Base-by-base conservation (phyloP, 2,888 invertebrate genomes). In the Dasysyrphus tricinctus region DNA sequence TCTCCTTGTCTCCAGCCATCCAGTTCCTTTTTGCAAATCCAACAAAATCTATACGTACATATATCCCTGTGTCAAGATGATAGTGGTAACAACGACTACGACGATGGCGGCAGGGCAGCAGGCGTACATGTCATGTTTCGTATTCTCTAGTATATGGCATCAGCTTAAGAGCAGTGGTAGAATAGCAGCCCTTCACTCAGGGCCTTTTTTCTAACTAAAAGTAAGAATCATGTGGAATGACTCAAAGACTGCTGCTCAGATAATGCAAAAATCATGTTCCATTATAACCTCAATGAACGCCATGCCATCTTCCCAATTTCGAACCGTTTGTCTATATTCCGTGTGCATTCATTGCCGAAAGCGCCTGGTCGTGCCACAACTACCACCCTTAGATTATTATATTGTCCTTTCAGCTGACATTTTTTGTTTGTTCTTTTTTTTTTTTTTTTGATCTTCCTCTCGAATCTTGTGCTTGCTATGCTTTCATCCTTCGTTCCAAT, bases 261-360 rank as follows among this genome's bases (percentile, higher is more conserved):
- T 82, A 87, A 87, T 87, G 87, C 82, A 87, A 87, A 82, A 87
- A 87, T 87, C 87, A 87, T 87, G 87, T 87, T 87, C 82, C 72
- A 76, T 83, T 82, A 82, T 82, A 87, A 80, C 82, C 83, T 83
- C 87, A 82, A 82, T 87, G 87, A 86, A 86, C 74, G 81, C 37
- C 47, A 59, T 72, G 37, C 75, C 82, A 74, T 80, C 85, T 80
- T 85, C 80, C 85, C 85, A 80, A 85, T 80, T 85, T 85, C 77
- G 77, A 80, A 85, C 77, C 85, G 80, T 80, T 80, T 85, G 80
- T 84, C 83, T 83, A 79, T 70, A 74, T 51, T 69, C 44, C 73
- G 80, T 80, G 80, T 80, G 29, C 67, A 67, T 73, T 80, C 73
- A 77, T 74, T 74, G 79, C 57, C 56, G 44, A 77, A 77, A 72